Conservation (phyloP, 2,113 vertebrate genomes). For the Alligator sinensis region DNA sequence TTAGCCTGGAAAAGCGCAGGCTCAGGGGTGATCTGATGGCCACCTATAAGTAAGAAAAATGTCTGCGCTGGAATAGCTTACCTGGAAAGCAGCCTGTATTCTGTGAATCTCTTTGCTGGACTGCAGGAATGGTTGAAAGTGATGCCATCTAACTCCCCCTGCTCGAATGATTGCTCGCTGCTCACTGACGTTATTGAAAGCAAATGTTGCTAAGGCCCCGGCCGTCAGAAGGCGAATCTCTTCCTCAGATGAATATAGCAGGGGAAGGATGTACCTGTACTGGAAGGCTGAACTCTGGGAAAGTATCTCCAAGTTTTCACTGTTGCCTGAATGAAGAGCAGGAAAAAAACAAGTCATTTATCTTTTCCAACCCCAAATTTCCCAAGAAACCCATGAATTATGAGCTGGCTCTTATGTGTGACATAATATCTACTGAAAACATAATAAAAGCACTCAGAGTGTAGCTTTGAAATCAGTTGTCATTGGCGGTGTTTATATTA, state of each 20-base stretch:
- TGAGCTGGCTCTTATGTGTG: background rate
- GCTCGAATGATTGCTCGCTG: background rate
- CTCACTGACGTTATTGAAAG: conserved; percentile 4
- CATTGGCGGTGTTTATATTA: background rate
- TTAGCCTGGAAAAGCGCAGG: too few relatives aligned
- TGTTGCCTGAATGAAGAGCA: background rate
- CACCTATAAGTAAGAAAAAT: background rate
- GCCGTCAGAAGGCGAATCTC: background rate
- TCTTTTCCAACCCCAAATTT: background rate
- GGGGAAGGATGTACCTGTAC: background rate
- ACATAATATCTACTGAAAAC: background rate
- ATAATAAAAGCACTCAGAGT: background rate
- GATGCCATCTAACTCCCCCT: background rate
- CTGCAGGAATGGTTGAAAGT: background rate
- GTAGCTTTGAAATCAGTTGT: background rate
- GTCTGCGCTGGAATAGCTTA: background rate
- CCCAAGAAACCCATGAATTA: background rate
- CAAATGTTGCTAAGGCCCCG: background rate
- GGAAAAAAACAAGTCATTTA: background rate
- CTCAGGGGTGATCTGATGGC: too few relatives aligned
- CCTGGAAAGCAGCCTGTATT: background rate
- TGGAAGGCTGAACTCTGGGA: background rate
- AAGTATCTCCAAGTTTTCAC: background rate
- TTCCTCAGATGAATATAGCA: background rate
- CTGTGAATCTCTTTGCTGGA: background rate